phyloP scores from a whole-genome alignment of 2,113 vertebrate species.

The Corythaeola cristata region DNA sequence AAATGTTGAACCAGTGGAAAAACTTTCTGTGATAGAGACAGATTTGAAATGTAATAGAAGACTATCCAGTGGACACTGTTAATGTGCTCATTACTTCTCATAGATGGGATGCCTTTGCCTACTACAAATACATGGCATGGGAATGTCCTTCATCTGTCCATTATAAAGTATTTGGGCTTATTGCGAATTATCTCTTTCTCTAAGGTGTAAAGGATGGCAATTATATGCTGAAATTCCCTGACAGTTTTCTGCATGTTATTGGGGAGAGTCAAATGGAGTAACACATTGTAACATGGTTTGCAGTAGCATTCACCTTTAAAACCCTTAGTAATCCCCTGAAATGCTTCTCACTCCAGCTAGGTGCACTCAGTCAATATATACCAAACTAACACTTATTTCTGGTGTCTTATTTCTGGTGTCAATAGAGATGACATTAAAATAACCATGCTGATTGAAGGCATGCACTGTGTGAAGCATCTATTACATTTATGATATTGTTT shows the following conservation, averaged over 20 bases:
- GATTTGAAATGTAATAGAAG: not conserved
- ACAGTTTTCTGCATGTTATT: not conserved
- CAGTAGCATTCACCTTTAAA: not conserved
- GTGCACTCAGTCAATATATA: not conserved
- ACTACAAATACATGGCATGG: not conserved
- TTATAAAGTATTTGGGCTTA: not conserved
- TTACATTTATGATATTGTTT: not conserved
- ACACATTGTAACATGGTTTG: not conserved
- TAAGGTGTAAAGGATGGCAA: not conserved
- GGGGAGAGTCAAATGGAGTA: not conserved
- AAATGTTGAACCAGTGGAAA: slow-evolving; percentile 41
- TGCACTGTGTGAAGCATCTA: not conserved
- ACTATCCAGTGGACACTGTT: not conserved
- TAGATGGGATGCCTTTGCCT: not conserved
- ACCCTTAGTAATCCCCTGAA: not conserved
- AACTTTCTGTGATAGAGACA: not conserved
- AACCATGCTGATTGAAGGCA: not conserved
- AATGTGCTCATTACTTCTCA: not conserved
- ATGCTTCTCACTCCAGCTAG: not conserved
- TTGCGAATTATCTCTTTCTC: not conserved
- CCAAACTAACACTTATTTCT: not conserved
- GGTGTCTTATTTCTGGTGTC: not conserved
- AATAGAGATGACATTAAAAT: not conserved
- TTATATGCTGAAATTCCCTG: not conserved
- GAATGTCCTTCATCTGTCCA: not conserved